Conservation (phyloP, 2,113 vertebrate genomes). For the Pelmatolapia mariae region DNA sequence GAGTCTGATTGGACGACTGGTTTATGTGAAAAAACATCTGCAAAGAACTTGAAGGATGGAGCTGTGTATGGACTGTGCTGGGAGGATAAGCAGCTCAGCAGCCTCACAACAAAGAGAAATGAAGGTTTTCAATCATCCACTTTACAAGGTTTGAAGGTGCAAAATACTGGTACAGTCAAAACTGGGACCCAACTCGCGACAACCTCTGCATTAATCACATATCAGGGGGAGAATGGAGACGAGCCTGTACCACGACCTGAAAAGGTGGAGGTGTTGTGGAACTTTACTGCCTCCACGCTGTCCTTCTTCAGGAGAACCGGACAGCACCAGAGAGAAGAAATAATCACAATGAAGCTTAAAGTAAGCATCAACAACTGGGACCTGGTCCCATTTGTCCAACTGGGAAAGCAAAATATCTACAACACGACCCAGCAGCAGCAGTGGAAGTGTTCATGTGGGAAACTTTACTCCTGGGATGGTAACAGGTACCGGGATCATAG, state of each 20-base stretch:
- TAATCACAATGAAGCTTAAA: not conserved
- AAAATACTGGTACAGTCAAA: rapidly evolving
- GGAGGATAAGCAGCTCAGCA: not conserved
- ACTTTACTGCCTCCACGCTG: rapidly evolving
- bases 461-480: rapidly evolving
- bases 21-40: too few species aligned
- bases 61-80: not conserved
- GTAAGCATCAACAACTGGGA: rapidly evolving
- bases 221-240: not conserved
- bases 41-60: not conserved
- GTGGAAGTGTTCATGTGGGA: not conserved
- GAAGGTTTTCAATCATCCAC: not conserved
- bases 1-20: too few species aligned
- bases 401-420: rapidly evolving
- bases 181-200: conserved; percentile 35
- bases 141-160: not conserved
- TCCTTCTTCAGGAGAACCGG: not conserved
- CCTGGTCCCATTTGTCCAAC: not conserved
- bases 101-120: not conserved
- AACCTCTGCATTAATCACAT: not conserved
- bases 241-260: rapidly evolving
- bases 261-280: not conserved
- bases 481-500: rapidly evolving
- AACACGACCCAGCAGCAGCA: rapidly evolving
- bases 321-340: not conserved